Base-by-base conservation (phyloP, 1,140 invertebrate genomes). In the Coelopa frigida region DNA sequence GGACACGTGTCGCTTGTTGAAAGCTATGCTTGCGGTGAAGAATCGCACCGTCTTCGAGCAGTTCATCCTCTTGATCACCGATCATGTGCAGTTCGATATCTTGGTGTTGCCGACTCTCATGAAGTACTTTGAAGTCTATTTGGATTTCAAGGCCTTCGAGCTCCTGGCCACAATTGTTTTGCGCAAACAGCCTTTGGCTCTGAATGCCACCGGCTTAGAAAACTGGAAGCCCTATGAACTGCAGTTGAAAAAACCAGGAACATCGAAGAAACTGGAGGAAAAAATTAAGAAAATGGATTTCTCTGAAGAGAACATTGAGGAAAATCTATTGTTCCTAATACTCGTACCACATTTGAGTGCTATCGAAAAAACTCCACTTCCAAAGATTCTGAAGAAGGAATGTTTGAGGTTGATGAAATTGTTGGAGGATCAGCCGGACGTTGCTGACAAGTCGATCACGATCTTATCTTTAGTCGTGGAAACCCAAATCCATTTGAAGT, bases 51-150 rank as follows among this genome's bases (percentile, higher is more conserved):
- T 83, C 10, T 72, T 82, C 7, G 70, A 82, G 11, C 70, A 73
- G 32, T 79, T 84, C 55, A 75, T 87, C 2, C 74, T 80, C 54
- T 77, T 78, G 62, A 70, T 84, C 2, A 73, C 80, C 22, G 60
- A 74, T 36, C 83, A 82, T 61, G 72, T 79, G 5, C 78, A 79
- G 35, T 89, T 89, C 66, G 84, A 87, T 62, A 72, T 80, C 37
- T 70, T 86, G 37, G 75, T 91, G 43, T 62, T 91, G 41, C 84
- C 87, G 1, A 71, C 75, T 27, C 75, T 87, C 26, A 55, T 89
- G 11, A 72, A 75, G 10, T 79, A 75, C 56, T 80, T 80, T 51
- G 62, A 79, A n/a, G 56, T 73, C 40, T 67, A 70, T 18, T 75
- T 82, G 32, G 72, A 80, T 52, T 53, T 62, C 49, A 57, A 75